Base-by-base conservation (phyloP, 2,113 vertebrate genomes). In the Oryzias woworae region DNA sequence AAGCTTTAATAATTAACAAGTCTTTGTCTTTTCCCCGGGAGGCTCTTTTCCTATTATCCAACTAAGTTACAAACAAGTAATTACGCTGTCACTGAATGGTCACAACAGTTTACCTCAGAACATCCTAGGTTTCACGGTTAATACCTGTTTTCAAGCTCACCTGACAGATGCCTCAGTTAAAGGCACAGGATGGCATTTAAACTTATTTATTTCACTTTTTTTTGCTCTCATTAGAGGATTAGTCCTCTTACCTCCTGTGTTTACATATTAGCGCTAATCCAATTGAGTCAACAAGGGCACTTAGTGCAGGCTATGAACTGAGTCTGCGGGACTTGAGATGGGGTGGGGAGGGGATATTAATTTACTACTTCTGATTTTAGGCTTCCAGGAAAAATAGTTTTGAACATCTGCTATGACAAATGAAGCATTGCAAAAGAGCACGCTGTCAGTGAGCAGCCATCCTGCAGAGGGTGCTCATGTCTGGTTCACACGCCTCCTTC, bases 1-100 rank as follows among this genome's bases (percentile, higher is more conserved):
- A 91, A 93, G 90, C 90, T 90, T 92, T 92, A 93, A 93, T 92
- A 92, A 92, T 92, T 91, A 92, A 92, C 91, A 91, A 89, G 90
- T 90, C 92, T 88, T 88, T 91, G 89, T 91, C 89, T 92, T 84
- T 85, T 87, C 81, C 91, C 92, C 90, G 63, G 44, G 90, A 90
- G 92, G 89, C 85, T 82, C 61, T 80, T 69, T 78, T 91, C 87
- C 86, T 91, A 90, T 92, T 92, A 92, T 91, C 87, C 86, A 89
- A 89, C 88, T 85, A 87, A 91, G 90, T 92, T 92, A 90, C 88
- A 89, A 91, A 90, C 85, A 85, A 87, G 89, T 92, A 90, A 93
- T 92, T 89, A 88, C 86, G 77, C 84, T 89, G 88, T 87, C 89
- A 90, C 88, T 78, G 81, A 83, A 88, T 84, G 91, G 88, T 90